A percentile compares a stretch with the other conserved stretches of the same genome.
Conservation (phyloP, 2,888 invertebrate species). For the Saturnia pavonia region DNA sequence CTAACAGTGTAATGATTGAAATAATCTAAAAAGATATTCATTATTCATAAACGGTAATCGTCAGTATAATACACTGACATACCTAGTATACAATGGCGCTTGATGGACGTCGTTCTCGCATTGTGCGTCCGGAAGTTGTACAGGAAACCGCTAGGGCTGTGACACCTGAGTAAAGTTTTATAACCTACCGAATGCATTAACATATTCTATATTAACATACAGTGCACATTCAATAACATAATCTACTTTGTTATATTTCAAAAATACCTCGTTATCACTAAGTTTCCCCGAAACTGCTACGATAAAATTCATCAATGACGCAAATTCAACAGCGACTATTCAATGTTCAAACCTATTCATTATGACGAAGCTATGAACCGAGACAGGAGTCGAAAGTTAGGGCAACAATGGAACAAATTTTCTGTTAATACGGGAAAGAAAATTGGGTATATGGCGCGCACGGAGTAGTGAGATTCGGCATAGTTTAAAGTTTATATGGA, state of each 20-base stretch:
- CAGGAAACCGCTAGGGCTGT: slow-evolving; percentile 60
- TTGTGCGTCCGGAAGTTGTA: slow-evolving; percentile 57
- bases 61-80: slow-evolving; percentile 10
- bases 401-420: too few species aligned
- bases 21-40: background rate
- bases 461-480: too few species aligned
- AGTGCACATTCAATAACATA: background rate
- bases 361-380: too few species aligned
- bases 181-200: background rate
- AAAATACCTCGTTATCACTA: background rate
- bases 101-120: slow-evolving; percentile 35
- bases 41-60: slow-evolving; percentile 18
- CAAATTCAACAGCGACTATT: background rate
- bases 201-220: background rate
- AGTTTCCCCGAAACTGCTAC: background rate
- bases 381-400: too few species aligned
- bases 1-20: background rate
- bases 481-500: too few species aligned
- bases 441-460: too few species aligned
- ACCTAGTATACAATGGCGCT: slow-evolving; percentile 35
- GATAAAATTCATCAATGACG: slow-evolving; percentile 1
- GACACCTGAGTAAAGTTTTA: slow-evolving; percentile 37
- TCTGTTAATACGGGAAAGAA: too few species aligned
- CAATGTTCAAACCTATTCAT: background rate
- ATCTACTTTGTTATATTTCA: background rate